phyloP scores from a whole-genome alignment of 2,797 vertebrate species.

The Silurus aristotelis region DNA sequence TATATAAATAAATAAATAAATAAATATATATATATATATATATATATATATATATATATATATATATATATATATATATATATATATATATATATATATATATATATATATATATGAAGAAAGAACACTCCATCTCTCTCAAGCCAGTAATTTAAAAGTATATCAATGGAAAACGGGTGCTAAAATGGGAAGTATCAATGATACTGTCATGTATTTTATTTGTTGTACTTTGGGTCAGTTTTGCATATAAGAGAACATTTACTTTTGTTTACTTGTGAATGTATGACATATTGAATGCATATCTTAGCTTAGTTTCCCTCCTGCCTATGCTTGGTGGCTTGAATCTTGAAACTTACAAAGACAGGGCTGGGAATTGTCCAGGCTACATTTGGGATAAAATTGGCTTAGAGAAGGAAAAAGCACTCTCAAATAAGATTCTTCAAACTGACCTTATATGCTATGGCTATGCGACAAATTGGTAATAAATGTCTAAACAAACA shows the following conservation, averaged over 20 bases:
- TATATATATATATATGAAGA: not conserved
- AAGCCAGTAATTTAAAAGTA: not conserved
- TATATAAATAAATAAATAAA: too few species aligned
- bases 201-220: not conserved
- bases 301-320: not conserved
- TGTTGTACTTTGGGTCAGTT: not conserved
- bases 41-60: too few species aligned
- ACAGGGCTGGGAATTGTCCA: not conserved
- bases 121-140: not conserved
- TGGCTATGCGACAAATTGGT: constrained; percentile 62
- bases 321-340: not conserved
- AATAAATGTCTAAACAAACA: constrained; percentile 66
- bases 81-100: too few species aligned
- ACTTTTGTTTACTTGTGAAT: not conserved
- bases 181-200: not conserved
- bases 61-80: too few species aligned
- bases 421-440: not conserved
- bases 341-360: not conserved
- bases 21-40: too few species aligned
- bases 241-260: not conserved
- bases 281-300: not conserved
- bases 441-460: constrained; percentile 57
- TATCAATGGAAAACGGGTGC: not conserved
- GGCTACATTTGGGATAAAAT: not conserved
- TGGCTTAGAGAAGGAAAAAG: not conserved